These are phyloP conservation scores for Rousettus leschenaultii DNA, from an alignment of 2,113 vertebrate genomes.

Conservation along the genomic window DNA sequence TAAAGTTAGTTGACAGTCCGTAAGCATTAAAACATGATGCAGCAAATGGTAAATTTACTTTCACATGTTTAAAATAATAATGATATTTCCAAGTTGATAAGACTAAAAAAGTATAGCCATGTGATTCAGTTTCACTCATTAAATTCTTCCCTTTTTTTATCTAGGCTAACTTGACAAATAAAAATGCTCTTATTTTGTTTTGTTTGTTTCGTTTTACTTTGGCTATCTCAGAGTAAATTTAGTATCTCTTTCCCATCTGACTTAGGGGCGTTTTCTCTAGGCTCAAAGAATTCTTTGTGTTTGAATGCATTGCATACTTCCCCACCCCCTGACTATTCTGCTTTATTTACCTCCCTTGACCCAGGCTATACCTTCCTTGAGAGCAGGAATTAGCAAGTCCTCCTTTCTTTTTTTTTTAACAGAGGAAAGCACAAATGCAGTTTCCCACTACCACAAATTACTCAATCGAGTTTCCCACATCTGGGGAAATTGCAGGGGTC, in stretches of 20 bases:
- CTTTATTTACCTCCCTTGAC: background rate
- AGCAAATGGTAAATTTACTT: background rate
- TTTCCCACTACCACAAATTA: background rate
- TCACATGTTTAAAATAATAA: constrained; percentile 10
- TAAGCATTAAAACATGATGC: background rate
- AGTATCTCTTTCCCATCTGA: background rate
- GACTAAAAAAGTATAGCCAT: background rate
- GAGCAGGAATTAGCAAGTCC: background rate
- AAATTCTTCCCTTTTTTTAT: constrained; percentile 25
- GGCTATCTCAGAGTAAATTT: background rate
- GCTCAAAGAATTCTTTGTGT: background rate
- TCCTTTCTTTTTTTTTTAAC: background rate
- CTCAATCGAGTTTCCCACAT: background rate
- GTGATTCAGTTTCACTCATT: background rate
- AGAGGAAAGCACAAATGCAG: background rate
- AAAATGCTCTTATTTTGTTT: background rate
- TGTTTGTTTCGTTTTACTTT: background rate
- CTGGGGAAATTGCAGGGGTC: background rate
- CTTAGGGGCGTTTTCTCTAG: background rate
- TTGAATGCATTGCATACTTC: background rate
- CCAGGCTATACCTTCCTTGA: background rate
- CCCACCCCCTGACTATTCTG: no score
- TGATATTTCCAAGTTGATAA: background rate
- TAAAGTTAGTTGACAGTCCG: background rate
- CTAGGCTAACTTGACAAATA: background rate